phyloP scores from a whole-genome alignment of 1,140 invertebrate species.

The Thalassaphorura encarpata region DNA sequence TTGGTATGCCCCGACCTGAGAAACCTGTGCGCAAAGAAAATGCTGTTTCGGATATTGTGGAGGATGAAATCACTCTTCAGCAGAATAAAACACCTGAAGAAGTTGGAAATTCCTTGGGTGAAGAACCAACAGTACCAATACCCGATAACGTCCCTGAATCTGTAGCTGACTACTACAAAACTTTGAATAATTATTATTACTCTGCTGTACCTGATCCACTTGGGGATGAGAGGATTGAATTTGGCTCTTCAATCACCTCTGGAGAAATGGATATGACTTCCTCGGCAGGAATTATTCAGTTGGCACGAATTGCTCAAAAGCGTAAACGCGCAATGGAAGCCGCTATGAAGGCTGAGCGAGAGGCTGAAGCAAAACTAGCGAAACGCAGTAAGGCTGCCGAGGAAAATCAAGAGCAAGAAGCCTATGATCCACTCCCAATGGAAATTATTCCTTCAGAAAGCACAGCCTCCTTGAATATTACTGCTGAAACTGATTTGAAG shows the following conservation, averaged over 20 bases:
- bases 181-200: conserved; percentile 18
- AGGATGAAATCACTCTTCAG: not conserved
- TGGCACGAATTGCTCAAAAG: conserved; percentile 25
- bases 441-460: conserved; percentile 21
- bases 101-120: not conserved
- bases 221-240: conserved; percentile 19
- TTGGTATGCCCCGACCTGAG: not conserved
- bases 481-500: conserved; percentile 5
- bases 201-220: conserved; percentile 15
- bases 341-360: not conserved
- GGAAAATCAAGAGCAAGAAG: conserved; percentile 12
- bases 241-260: conserved; percentile 16
- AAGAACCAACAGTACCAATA: conserved; percentile 1
- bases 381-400: not conserved
- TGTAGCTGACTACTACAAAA: conserved; percentile 27
- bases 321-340: conserved; percentile 15
- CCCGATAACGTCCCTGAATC: conserved; percentile 1
- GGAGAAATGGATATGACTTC: conserved; percentile 3
- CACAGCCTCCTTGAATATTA: conserved; percentile 3
- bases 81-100: not conserved
- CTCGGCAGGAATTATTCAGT: conserved; percentile 12
- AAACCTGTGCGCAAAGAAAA: not conserved
- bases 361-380: conserved; percentile 1
- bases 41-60: not conserved
- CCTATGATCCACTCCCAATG: conserved; percentile 31